Evolutionary conservation across 2,113 vertebrate genomes (phyloP), one percentile per base, ranked within the genome.

Genomic region (Tringa solitaria): DNA sequence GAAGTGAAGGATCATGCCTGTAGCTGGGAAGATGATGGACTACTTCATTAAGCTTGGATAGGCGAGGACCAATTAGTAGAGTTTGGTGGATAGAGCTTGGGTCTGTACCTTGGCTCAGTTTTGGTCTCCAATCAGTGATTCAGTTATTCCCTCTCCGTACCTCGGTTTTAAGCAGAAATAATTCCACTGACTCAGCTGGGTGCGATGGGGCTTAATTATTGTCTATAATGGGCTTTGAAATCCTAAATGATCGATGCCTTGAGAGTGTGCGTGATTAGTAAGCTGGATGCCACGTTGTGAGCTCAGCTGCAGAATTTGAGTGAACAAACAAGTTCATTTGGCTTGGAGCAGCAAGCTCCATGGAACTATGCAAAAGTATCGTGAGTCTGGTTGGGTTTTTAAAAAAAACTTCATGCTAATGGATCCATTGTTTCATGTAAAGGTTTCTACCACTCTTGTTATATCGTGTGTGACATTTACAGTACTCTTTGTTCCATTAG

Each of bases 401-500:
- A 32, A 18, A 54, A 54, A 54, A 50, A n/a, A 64, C 22, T 78
- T 15, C 1, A 22, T 45, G 46, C 89, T 96, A 97, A 95, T 96
- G 95, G 92, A 86, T 73, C 91, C 85, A 75, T 95, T 86, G 97
- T 94, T 87, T 94, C 65, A 24, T 39, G 85, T 48, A 51, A 77
- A 88, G 92, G 86, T 88, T 78, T 80, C 95, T 82, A 6, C 64
- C 10, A 24, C 95, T 77, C 74, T 51, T 63, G 51, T 64, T 83
- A 23, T 69, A 73, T 59, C 19, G 32, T 28, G 63, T 89, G 83
- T 96, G 96, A 93, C 96, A 97, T 96, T 97, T 95, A 63, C 84
- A 91, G 90, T 54, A 63, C 95, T 95, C 96, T 91, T 56, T 86
- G 87, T 97, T 96, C 96, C 96, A 96, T 97, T 96, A 97, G 92